phyloP scores from a whole-genome alignment of 2,888 invertebrate genomes.

The Drosophila falleni region DNA sequence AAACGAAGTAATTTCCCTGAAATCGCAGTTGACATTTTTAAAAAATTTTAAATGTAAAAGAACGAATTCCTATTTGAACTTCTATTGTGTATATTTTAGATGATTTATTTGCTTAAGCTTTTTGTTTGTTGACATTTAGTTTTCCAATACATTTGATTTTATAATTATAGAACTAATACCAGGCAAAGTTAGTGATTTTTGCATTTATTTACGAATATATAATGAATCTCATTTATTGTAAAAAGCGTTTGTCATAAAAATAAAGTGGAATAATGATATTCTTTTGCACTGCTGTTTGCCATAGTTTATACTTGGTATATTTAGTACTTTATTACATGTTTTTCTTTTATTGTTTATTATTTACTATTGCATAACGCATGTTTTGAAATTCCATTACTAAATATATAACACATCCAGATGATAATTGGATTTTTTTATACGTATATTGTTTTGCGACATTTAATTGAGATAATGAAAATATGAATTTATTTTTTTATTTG shows the following conservation, averaged over 20 bases:
- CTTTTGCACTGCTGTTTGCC: slow-evolving; percentile 70
- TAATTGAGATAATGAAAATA: slow-evolving; percentile 62
- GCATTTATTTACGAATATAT: slow-evolving; percentile 51
- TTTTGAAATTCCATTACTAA: slow-evolving; percentile 56
- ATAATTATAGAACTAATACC: slow-evolving; percentile 77
- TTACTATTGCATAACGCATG: neutral
- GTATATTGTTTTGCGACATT: slow-evolving; percentile 40
- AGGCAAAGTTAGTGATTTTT: slow-evolving; percentile 67
- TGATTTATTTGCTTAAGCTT: slow-evolving; percentile 70
- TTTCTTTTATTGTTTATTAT: slow-evolving; percentile 16
- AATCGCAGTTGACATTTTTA: neutral
- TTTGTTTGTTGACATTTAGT: slow-evolving; percentile 72
- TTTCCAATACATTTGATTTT: slow-evolving; percentile 62
- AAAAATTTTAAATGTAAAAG: neutral
- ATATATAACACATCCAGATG: slow-evolving; percentile 39
- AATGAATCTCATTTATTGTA: slow-evolving; percentile 62
- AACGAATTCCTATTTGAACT: neutral
- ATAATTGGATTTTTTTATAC: slow-evolving; percentile 30
- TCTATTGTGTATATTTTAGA: slow-evolving; percentile 55
- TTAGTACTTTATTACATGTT: slow-evolving; percentile 31
- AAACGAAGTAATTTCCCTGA: neutral
- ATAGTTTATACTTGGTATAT: slow-evolving; percentile 59
- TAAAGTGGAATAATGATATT: slow-evolving; percentile 66
- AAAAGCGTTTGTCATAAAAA: slow-evolving; percentile 74
- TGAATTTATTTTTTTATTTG: slow-evolving; percentile 50